A percentile compares a stretch with the other conserved stretches of the same genome.
Evolutionary conservation across 2,888 invertebrate species (phyloP).

Genomic region (Abrostola tripartita): DNA sequence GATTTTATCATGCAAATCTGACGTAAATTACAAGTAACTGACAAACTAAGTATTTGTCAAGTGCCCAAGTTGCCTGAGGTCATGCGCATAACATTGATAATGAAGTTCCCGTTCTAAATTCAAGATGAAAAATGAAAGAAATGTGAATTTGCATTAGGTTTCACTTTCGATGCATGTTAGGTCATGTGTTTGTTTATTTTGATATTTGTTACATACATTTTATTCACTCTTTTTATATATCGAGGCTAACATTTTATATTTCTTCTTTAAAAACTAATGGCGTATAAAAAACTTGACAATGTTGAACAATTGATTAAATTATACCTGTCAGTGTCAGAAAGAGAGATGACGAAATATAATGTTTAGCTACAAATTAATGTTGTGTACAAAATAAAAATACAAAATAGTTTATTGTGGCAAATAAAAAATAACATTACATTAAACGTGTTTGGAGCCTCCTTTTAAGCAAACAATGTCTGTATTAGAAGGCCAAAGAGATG

Average conservation of each 20-base stretch:
- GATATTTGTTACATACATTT: not conserved
- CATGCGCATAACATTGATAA: slow-evolving; percentile 11
- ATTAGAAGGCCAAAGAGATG: too few relatives aligned
- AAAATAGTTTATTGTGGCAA: too few relatives aligned
- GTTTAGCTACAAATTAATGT: too few relatives aligned
- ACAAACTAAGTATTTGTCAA: slow-evolving; percentile 20
- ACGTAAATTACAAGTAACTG: slow-evolving; percentile 7
- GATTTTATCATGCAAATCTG: slow-evolving; percentile 31
- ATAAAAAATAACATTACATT: too few relatives aligned
- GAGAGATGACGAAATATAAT: too few relatives aligned
- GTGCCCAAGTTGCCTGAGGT: slow-evolving; percentile 31
- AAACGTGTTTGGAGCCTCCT: too few relatives aligned
- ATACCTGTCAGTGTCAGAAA: too few relatives aligned
- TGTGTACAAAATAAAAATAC: too few relatives aligned
- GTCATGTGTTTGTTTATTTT: not conserved
- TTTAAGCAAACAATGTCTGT: too few relatives aligned
- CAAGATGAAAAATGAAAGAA: slow-evolving; percentile 7
- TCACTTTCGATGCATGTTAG: not conserved
- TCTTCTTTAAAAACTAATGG: too few relatives aligned
- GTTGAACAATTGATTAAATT: too few relatives aligned
- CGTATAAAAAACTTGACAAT: too few relatives aligned
- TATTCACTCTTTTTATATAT: not conserved
- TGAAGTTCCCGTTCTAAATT: slow-evolving; percentile 6
- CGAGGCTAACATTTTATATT: not conserved
- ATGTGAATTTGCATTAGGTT: not conserved